phyloP scores from a whole-genome alignment of 2,888 invertebrate genomes.

The Caenorhabditis becei region DNA sequence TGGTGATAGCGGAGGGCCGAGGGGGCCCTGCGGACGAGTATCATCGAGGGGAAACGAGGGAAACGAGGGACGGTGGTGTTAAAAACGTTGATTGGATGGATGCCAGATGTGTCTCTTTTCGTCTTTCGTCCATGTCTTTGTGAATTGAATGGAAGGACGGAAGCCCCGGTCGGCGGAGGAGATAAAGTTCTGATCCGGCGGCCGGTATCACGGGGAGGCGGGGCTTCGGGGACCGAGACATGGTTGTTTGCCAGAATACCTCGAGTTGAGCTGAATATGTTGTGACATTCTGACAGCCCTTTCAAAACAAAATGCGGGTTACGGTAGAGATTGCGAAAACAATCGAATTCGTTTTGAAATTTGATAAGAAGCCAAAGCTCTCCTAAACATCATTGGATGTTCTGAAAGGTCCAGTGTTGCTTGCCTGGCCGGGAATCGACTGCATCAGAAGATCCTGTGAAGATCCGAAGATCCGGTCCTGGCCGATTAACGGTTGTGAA shows the following conservation, averaged over 20 bases:
- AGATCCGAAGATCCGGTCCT: background rate
- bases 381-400: too few relatives aligned
- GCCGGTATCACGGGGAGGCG: background rate
- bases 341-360: too few relatives aligned
- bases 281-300: too few relatives aligned
- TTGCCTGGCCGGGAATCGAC: too few relatives aligned
- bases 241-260: too few relatives aligned
- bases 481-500: conserved; percentile 9
- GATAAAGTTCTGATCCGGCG: background rate
- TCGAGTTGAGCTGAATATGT: too few relatives aligned
- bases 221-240: background rate
- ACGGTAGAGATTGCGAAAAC: too few relatives aligned
- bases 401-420: too few relatives aligned
- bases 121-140: conserved; percentile 28
- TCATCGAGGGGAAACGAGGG: conserved; percentile 35
- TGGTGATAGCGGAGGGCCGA: conserved; percentile 9
- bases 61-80: conserved; percentile 49
- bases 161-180: background rate
- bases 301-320: too few relatives aligned
- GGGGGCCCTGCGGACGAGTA: conserved; percentile 21
- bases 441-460: too few relatives aligned
- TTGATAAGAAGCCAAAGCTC: too few relatives aligned
- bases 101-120: conserved; percentile 54
- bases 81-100: conserved; percentile 61
- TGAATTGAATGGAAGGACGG: conserved; percentile 37